Percentiles rank a stretch among this genome's conserved stretches.
Conservation (phyloP, 2,888 invertebrate species). For the Resseliella maxima region DNA sequence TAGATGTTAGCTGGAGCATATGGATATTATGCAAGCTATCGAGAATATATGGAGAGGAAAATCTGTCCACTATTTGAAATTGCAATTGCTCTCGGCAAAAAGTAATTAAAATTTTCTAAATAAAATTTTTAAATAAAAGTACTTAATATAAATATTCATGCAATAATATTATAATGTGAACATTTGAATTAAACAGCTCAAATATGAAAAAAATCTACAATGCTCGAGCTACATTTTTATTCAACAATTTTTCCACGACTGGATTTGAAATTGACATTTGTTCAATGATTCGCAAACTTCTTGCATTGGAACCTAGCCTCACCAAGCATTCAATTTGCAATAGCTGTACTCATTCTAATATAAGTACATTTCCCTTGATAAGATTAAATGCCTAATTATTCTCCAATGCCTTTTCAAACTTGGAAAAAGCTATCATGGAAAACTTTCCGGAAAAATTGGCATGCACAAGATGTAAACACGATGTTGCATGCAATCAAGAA, state of each 20-base stretch:
- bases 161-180: not conserved
- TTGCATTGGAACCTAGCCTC: not conserved
- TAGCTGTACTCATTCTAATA: not conserved
- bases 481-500: not conserved
- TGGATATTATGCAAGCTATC: not conserved
- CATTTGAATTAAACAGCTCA: not conserved
- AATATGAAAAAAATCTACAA: not conserved
- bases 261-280: not conserved
- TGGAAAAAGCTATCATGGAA: not conserved
- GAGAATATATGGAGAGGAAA: not conserved
- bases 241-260: not conserved
- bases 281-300: not conserved
- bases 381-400: not conserved
- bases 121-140: not conserved
- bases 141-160: not conserved
- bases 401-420: not conserved
- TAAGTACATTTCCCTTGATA: not conserved
- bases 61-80: not conserved
- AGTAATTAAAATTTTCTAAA: too few relatives aligned
- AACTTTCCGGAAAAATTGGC: not conserved
- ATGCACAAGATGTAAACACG: not conserved
- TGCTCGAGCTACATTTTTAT: not conserved
- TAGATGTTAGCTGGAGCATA: not conserved
- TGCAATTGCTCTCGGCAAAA: not conserved
- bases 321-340: not conserved